Percentiles rank a stretch among this genome's conserved stretches.
Evolutionary conservation across 2,797 vertebrate species (phyloP).

Genomic region (Poeciliopsis turneri): DNA sequence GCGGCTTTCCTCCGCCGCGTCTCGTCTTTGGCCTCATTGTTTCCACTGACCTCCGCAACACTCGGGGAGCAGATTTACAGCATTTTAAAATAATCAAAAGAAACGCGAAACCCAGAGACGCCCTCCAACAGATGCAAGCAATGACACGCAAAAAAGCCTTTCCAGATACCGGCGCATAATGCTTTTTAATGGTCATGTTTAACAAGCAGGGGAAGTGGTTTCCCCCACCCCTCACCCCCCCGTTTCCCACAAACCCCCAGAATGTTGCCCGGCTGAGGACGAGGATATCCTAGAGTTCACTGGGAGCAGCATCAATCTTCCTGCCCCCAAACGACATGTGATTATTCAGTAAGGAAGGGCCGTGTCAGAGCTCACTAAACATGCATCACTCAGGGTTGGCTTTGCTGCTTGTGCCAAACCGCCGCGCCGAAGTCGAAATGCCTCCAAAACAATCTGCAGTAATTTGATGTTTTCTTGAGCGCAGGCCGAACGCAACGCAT

Average conservation of each 20-base stretch:
- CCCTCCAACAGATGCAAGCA: slow-evolving; percentile 75
- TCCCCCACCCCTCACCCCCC: slow-evolving; percentile 30
- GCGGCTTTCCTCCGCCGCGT: neutral
- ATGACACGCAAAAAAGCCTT: slow-evolving; percentile 72
- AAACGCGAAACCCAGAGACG: slow-evolving; percentile 64
- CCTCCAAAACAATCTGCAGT: slow-evolving; percentile 69
- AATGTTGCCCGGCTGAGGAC: slow-evolving; percentile 66
- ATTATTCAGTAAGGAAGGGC: slow-evolving; percentile 71
- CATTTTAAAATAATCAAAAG: slow-evolving; percentile 63
- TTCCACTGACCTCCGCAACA: slow-evolving; percentile 40
- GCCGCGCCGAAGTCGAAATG: slow-evolving; percentile 56
- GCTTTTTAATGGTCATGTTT: slow-evolving; percentile 82
- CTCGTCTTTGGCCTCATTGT: slow-evolving; percentile 14
- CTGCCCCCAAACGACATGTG: slow-evolving; percentile 66
- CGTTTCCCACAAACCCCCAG: slow-evolving; percentile 75
- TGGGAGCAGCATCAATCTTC: slow-evolving; percentile 76
- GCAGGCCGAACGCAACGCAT: slow-evolving; percentile 58
- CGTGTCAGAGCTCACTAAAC: slow-evolving; percentile 67
- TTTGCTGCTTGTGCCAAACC: slow-evolving; percentile 66
- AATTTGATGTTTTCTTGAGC: slow-evolving; percentile 69
- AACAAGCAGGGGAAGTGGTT: slow-evolving; percentile 84
- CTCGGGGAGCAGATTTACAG: slow-evolving; percentile 36
- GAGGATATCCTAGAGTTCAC: slow-evolving; percentile 82
- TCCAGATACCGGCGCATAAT: slow-evolving; percentile 71
- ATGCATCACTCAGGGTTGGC: slow-evolving; percentile 38